Evolutionary conservation across 1,140 invertebrate species (phyloP), one percentile per base, ranked within the genome.

Genomic region (Ceratina australensis): DNA sequence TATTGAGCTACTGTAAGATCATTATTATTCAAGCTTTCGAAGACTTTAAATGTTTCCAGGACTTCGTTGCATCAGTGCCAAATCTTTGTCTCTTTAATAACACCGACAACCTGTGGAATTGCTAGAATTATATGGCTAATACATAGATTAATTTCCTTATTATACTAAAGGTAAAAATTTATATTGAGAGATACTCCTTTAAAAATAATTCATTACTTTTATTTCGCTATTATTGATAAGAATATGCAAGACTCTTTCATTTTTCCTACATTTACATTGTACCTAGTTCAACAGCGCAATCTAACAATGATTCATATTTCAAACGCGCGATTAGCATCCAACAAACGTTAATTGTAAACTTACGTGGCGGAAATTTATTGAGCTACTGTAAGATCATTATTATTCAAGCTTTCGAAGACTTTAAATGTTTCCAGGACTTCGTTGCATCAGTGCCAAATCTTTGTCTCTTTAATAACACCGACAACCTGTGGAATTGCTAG

Each of bases 31-130:
- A 24, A 26, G 10, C 15, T 42, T 60, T 33, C 20, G 20, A 71
- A 76, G 66, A 63, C 33, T 42, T 2, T 52, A 60, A 52, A 28
- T 20, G 18, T 26, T 71, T 69, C 74, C 66, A 77, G 71, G 74
- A 77, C 52, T 71, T 50, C 13, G 56, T 15, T 63, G 74, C 28
- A 52, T 8, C 67, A 49, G 18, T 77, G 74, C 74, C 74, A 77
- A 77, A 71, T 60, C 47, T 71, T 77, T 54, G 67, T 47, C 74
- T 54, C 74, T 71, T 77, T 77, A 77, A 71, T 77, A 61, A 71
- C 67, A 71, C 57, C 67, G 22, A 15, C 67, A 71, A 77, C 66
- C 74, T 77, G 74, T 77, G 18, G 74, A 61, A 22, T 33, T 50
- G 28, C 3, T 47, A 52, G 56, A 61, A 71, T 61, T 47, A 22